Conservation (phyloP, 2,888 invertebrate genomes). For the Stegana nigrithorax region DNA sequence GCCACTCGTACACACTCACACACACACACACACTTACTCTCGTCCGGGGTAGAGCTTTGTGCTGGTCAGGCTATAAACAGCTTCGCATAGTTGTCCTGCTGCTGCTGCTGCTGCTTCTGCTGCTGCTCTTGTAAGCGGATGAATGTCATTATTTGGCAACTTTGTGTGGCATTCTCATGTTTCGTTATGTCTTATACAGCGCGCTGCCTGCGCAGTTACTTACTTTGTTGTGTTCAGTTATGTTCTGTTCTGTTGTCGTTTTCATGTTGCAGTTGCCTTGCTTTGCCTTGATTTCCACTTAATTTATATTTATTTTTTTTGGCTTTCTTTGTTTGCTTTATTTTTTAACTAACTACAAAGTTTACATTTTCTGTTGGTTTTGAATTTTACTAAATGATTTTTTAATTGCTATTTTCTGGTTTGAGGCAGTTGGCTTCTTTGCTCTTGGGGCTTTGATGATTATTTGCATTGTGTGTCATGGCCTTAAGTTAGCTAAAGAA, state of each 20-base stretch:
- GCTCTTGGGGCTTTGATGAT: too few species aligned
- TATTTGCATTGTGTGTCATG: too few species aligned
- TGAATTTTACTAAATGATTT: background rate
- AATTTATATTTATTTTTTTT: too few species aligned
- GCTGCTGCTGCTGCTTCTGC: background rate
- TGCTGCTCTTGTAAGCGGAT: slow-evolving; percentile 1
- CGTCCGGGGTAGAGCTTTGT: background rate
- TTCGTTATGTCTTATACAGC: background rate
- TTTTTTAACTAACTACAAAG: too few species aligned
- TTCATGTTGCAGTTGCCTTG: background rate
- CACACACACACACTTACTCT: background rate
- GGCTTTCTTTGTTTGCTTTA: too few species aligned
- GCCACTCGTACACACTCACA: slow-evolving; percentile 10
- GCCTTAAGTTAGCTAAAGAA: too few species aligned
- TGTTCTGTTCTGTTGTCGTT: background rate
- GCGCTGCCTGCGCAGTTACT: too few species aligned
- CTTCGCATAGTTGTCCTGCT: background rate
- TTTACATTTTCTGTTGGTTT: background rate
- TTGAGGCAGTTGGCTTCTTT: too few species aligned
- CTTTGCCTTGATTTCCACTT: background rate
- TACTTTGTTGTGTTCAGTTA: background rate
- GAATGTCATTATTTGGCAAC: slow-evolving; percentile 12
- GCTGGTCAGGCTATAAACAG: background rate
- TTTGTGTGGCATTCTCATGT: slow-evolving; percentile 5
- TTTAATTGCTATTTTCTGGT: background rate